phyloP scores from a whole-genome alignment of 2,113 vertebrate genomes.

The Parotia lawesii region DNA sequence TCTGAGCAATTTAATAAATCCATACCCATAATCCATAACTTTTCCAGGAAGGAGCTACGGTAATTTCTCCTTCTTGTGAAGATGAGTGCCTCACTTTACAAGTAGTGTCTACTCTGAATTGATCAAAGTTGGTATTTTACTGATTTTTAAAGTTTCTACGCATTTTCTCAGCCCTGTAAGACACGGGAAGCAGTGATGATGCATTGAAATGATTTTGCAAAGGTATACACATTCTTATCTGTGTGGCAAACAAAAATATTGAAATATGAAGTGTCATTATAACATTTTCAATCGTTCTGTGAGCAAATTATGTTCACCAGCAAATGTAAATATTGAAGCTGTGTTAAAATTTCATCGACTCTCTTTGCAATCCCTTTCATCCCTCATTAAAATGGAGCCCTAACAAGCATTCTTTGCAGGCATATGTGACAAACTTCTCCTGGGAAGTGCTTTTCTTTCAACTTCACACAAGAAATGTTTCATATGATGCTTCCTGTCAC shows the following conservation, averaged over 20 bases:
- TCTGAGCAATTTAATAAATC: not conserved
- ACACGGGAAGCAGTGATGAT: not conserved
- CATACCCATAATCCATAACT: not conserved
- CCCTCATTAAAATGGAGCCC: not conserved
- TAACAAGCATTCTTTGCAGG: not conserved
- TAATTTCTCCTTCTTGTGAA: not conserved
- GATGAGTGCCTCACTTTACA: not conserved
- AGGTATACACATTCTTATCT: not conserved
- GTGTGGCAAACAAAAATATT: not conserved
- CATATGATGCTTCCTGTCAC: not conserved
- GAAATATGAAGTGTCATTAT: not conserved
- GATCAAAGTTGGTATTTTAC: not conserved
- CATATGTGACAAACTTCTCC: not conserved
- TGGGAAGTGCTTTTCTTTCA: not conserved
- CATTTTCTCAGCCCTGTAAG: not conserved
- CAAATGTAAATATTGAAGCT: slow-evolving; percentile 19
- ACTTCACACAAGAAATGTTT: not conserved
- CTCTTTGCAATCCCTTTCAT: not conserved
- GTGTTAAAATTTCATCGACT: not conserved
- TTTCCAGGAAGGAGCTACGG: not conserved
- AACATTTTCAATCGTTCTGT: not conserved
- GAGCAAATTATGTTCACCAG: not conserved
- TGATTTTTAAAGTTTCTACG: not conserved
- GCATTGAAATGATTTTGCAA: not conserved
- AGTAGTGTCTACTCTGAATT: not conserved